These are phyloP conservation scores for Hyperoplus lanceolatus DNA, from an alignment of 2,797 vertebrate species.

Conservation along the genomic window DNA sequence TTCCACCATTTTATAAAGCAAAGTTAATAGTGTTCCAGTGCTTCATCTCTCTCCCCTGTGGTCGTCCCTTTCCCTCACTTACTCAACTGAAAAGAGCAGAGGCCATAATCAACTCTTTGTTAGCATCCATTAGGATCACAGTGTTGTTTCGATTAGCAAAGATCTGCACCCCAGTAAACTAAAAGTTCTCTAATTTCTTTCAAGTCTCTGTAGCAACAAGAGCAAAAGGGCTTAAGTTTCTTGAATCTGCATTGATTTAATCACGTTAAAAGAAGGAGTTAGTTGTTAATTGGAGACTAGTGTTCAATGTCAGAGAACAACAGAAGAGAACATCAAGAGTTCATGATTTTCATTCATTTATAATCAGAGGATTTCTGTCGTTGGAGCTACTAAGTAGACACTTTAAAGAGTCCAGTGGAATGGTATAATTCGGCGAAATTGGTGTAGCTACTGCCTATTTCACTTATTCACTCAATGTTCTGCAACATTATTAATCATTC, in stretches of 20 bases:
- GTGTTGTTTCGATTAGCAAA: not conserved
- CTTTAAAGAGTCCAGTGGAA: not conserved
- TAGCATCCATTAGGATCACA: conserved; percentile 24
- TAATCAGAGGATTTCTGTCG: not conserved
- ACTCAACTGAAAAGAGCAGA: not conserved
- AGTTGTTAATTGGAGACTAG: not conserved
- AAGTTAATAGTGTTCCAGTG: not conserved
- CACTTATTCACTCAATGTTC: no score
- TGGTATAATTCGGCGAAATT: not conserved
- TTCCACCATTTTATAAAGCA: not conserved
- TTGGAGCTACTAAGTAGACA: not conserved
- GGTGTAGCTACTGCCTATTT: not conserved
- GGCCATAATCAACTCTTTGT: conserved; percentile 8
- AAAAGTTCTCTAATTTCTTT: conserved; percentile 34
- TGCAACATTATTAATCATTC: no score
- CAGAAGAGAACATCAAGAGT: not conserved
- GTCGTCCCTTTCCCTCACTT: conserved; percentile 10
- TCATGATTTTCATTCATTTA: not conserved
- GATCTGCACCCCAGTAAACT: conserved; percentile 1
- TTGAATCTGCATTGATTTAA: conserved; percentile 3
- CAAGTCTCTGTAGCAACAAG: not conserved
- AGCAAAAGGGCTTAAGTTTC: not conserved
- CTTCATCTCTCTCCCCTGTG: not conserved
- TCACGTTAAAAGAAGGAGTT: not conserved
- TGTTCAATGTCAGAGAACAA: not conserved